Base-by-base conservation (phyloP, 2,888 invertebrate genomes). In the Chouioia cunea region DNA sequence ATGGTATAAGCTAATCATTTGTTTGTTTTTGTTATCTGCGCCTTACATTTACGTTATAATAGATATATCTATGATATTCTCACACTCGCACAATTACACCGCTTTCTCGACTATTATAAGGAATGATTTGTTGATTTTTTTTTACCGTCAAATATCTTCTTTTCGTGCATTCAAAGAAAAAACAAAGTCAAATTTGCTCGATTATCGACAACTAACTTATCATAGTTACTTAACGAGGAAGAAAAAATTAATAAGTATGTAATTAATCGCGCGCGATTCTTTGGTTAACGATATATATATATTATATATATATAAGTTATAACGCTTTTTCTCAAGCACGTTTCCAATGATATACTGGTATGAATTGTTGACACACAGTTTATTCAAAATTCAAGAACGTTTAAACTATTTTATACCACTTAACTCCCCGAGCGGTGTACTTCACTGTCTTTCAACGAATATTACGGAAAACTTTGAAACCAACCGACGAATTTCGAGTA, bases 231-330 rank as follows among this genome's bases (percentile, higher is more conserved):
- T 12, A 36, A 36, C 36, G 36, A 36, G 36, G 36, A 36, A 36
- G 36, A 36, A 36, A 27, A 36, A 36, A 6, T 36, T n/a, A 62
- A 67, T 59, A 59, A 23, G 15, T 10, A 57, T 46, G 23, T 50
- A 57, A 56, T n/a, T 12, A 68, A 57, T 67, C 36, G 44, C 58
- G 54, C 23, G 53, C 44, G 16, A 60, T 23, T 64, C 71, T 72
- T 67, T 72, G 67, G 71, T 68, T 65, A 60, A 52, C 36, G 10
- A 12, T 36, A 10, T 36, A 6, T 36, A 6, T 12, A 36, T n/a
- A n/a, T n/a, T n/a, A n/a, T n/a, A 27, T 27, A 48, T 48, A 10
- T 10, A 12, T 50, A 18, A 8, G 18, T 8, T 18, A 6, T 18
- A 10, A 50, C n/a, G 4, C 4, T n/a, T 18, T 20, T 50, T 50